phyloP scores from a whole-genome alignment of 2,797 vertebrate genomes.

The Bryconaethiops microstoma region DNA sequence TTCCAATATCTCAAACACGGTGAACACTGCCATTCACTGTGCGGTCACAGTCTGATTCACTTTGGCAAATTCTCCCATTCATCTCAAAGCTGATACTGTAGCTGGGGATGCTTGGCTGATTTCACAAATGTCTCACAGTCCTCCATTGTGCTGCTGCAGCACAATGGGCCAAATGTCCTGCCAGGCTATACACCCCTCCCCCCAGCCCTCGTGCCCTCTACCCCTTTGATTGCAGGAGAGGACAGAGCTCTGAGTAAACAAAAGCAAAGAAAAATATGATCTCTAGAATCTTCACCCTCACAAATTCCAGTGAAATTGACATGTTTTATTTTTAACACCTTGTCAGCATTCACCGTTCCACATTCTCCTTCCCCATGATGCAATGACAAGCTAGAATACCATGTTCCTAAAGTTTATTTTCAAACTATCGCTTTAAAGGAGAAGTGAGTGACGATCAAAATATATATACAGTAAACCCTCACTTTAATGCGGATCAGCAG shows the following conservation, averaged over 20 bases:
- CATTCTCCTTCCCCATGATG: too few relatives aligned
- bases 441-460: too few relatives aligned
- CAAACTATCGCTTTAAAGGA: too few relatives aligned
- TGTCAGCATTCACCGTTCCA: too few relatives aligned
- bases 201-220: not conserved
- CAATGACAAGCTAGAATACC: too few relatives aligned
- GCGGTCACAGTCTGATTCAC: constrained; percentile 59
- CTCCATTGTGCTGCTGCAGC: constrained; percentile 25
- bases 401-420: too few relatives aligned
- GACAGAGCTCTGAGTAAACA: not conserved
- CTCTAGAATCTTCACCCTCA: not conserved
- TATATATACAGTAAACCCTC: too few relatives aligned
- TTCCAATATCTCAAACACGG: constrained; percentile 63
- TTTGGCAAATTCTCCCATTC: constrained; percentile 58
- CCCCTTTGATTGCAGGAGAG: not conserved
- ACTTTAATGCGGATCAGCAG: too few relatives aligned
- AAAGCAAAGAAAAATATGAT: constrained; percentile 24
- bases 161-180: constrained; percentile 54
- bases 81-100: constrained; percentile 57
- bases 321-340: too few relatives aligned
- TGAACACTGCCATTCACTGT: constrained; percentile 62
- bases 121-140: constrained; percentile 53
- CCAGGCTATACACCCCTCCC: not conserved
- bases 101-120: constrained; percentile 42
- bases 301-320: not conserved